Evolutionary conservation across 2,888 invertebrate species (phyloP).

Genomic region (Venusia cambrica): DNA sequence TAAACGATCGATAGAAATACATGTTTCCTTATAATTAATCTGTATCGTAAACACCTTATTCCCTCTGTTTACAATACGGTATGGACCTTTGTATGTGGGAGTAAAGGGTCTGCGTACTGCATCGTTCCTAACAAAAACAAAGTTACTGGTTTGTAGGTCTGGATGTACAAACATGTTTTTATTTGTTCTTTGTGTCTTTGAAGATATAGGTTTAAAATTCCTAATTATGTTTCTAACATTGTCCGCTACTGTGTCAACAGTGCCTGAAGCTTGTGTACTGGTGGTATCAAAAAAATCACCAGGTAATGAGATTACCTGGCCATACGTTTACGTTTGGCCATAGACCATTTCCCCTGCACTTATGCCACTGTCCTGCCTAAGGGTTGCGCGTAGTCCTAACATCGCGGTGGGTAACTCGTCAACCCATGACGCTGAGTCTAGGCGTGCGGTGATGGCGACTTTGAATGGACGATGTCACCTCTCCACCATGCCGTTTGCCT

Average conservation of each 20-base stretch:
- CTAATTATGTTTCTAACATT: neutral
- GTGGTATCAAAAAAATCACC: neutral
- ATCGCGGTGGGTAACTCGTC: neutral
- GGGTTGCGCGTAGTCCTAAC: conserved; percentile 8
- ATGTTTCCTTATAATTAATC: neutral
- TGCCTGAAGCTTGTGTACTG: neutral
- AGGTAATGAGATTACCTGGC: conserved; percentile 11
- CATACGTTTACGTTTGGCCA: too few species aligned
- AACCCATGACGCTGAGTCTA: neutral
- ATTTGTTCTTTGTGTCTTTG: neutral
- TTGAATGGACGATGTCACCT: neutral
- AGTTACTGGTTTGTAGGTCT: neutral
- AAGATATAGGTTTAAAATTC: neutral
- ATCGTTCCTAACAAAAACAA: neutral
- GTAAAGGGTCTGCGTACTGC: neutral
- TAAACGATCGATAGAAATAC: neutral
- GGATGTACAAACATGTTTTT: neutral
- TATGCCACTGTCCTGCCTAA: conserved; percentile 36
- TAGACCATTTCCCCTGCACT: conserved; percentile 30
- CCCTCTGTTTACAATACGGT: neutral
- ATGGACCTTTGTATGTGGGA: neutral
- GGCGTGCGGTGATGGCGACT: neutral
- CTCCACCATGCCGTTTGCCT: neutral
- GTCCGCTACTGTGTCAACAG: neutral
- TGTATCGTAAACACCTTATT: neutral